Evolutionary conservation across 2,888 invertebrate genomes (phyloP).

Genomic region (Ommatoiulus sabulosus): DNA sequence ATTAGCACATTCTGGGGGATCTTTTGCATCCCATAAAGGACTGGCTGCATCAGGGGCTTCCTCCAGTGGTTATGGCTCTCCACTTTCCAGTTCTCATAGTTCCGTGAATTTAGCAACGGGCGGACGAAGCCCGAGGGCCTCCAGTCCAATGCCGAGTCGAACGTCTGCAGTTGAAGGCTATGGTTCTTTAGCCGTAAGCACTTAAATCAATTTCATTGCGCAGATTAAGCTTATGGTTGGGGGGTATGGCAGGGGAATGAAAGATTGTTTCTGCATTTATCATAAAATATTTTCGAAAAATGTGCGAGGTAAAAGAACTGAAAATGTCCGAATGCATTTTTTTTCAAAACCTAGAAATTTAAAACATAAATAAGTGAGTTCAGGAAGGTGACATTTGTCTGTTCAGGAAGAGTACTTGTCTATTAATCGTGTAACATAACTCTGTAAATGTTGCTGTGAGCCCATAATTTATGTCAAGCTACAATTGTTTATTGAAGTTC

Average conservation of each 20-base stretch:
- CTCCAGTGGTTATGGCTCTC: constrained; percentile 52
- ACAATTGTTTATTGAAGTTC: neutral
- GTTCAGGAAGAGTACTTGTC: no score
- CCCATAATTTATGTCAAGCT: no score
- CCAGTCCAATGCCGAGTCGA: constrained; percentile 56
- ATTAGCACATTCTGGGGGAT: constrained; percentile 53
- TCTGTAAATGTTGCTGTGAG: no score
- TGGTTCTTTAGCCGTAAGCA: constrained; percentile 56
- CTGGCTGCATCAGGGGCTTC: constrained; percentile 25
- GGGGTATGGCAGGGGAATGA: neutral
- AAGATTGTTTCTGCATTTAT: no score
- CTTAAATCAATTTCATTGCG: neutral
- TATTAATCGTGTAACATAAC: no score
- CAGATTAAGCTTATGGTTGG: neutral
- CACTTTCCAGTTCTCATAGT: constrained; percentile 51
- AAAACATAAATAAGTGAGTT: no score
- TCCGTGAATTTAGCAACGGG: constrained; percentile 51
- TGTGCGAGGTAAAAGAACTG: no score
- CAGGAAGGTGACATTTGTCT: no score
- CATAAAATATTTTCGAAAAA: no score
- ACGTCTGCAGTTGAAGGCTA: constrained; percentile 49
- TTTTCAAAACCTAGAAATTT: no score
- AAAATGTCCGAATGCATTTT: no score
- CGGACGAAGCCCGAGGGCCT: constrained; percentile 49
- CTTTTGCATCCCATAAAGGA: constrained; percentile 56